Evolutionary conservation across 2,888 invertebrate species (phyloP).

Genomic region (Drosophila basisetae): DNA sequence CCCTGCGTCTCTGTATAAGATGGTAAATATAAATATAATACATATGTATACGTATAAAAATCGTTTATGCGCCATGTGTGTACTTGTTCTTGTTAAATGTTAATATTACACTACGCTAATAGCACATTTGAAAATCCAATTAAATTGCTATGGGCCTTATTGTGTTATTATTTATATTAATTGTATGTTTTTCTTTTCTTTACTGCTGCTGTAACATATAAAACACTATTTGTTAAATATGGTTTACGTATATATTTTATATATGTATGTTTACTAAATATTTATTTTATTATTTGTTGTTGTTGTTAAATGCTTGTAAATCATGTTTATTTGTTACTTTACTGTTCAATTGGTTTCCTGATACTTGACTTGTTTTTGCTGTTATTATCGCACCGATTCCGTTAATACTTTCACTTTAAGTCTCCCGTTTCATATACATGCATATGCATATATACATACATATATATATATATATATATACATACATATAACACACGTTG

Average conservation of each 20-base stretch:
- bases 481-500: not conserved
- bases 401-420: constrained; percentile 22
- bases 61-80: constrained; percentile 56
- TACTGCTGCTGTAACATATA: constrained; percentile 35
- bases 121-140: constrained; percentile 74
- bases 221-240: constrained; percentile 49
- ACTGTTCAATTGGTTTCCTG: constrained; percentile 67
- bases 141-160: constrained; percentile 48
- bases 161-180: constrained; percentile 28
- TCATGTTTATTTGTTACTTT: constrained; percentile 66
- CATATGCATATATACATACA: not conserved
- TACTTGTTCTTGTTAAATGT: constrained; percentile 32
- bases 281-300: constrained; percentile 51
- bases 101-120: constrained; percentile 71
- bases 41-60: constrained; percentile 72
- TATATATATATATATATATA: not conserved
- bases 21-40: constrained; percentile 49
- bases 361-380: constrained; percentile 62
- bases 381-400: constrained; percentile 35
- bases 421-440: not conserved
- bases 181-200: constrained; percentile 17
- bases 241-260: constrained; percentile 59
- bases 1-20: constrained; percentile 51
- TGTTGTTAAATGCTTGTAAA: constrained; percentile 76
- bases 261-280: constrained; percentile 53